Conservation (phyloP, 2,113 vertebrate species). For the Oncorhynchus clarkii region DNA sequence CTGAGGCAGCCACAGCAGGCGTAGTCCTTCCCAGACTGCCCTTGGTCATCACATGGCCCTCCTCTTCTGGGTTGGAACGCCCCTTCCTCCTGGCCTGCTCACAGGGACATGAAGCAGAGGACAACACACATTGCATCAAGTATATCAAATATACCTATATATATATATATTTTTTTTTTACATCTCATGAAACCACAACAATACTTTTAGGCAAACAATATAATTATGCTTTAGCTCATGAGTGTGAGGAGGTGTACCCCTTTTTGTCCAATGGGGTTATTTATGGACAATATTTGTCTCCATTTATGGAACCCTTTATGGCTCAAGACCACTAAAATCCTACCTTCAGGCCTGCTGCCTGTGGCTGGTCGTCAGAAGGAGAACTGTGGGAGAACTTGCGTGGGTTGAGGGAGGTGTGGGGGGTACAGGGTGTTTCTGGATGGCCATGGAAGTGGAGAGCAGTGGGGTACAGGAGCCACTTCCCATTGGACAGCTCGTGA, state of each 20-base stretch:
- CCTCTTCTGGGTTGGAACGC: constrained; percentile 69
- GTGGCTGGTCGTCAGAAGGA: neutral
- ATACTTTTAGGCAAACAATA: too few relatives aligned
- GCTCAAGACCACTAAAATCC: too few relatives aligned
- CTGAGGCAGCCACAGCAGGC: constrained; percentile 74
- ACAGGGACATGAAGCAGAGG: neutral
- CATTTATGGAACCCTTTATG: too few relatives aligned
- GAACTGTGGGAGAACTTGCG: constrained; percentile 8
- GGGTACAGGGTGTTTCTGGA: constrained; percentile 69
- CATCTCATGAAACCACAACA: too few relatives aligned
- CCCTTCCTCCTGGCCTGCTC: constrained; percentile 53
- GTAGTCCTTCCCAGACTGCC: constrained; percentile 50
- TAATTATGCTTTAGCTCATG: too few relatives aligned
- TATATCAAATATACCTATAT: too few relatives aligned
- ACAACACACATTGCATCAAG: neutral
- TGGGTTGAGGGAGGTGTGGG: constrained; percentile 65
- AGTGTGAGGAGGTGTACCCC: too few relatives aligned
- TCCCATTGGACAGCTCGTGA: constrained; percentile 81
- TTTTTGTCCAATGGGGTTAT: too few relatives aligned
- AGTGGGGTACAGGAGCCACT: constrained; percentile 90
- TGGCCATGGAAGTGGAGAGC: constrained; percentile 72
- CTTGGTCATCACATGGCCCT: constrained; percentile 49
- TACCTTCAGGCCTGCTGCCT: neutral
- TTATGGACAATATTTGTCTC: too few relatives aligned
- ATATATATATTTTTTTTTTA: too few relatives aligned